These are phyloP conservation scores for Pipistrellus pygmaeus DNA, from an alignment of 2,797 vertebrate genomes.

Conservation along the genomic window DNA sequence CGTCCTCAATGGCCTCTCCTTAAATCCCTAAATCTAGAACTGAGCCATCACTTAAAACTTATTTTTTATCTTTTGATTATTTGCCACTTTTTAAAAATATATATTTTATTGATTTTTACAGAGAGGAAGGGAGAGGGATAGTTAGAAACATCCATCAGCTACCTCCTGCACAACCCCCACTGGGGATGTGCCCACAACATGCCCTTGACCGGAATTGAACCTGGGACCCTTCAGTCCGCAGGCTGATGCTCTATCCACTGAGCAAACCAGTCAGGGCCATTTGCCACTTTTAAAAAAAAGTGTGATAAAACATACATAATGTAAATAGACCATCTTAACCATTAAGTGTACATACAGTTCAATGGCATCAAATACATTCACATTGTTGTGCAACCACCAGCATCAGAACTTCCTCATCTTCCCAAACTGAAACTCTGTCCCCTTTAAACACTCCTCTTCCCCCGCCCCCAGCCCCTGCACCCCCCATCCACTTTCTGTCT, in stretches of 20 bases:
- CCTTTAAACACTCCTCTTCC: background rate
- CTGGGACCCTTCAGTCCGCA: too few relatives aligned
- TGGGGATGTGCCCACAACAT: too few relatives aligned
- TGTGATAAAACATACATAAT: background rate
- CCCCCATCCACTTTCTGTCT: background rate
- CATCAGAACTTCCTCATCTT: background rate
- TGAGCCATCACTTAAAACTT: background rate
- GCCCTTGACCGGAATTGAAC: too few relatives aligned
- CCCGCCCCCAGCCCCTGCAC: background rate
- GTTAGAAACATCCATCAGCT: too few relatives aligned
- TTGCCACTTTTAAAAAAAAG: background rate
- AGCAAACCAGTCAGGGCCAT: background rate
- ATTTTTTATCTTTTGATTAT: background rate
- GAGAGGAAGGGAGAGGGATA: too few relatives aligned
- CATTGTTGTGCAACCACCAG: rapidly evolving
- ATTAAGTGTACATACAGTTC: too few relatives aligned
- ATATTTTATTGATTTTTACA: too few relatives aligned
- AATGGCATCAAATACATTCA: background rate
- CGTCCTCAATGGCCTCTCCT: background rate
- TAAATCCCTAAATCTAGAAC: background rate
- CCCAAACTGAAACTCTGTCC: background rate
- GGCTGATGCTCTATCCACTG: too few relatives aligned
- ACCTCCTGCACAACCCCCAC: too few relatives aligned
- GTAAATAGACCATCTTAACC: background rate
- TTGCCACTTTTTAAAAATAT: background rate